Conservation (phyloP, 2,797 vertebrate genomes). For the Pantherophis alleghaniensis region DNA sequence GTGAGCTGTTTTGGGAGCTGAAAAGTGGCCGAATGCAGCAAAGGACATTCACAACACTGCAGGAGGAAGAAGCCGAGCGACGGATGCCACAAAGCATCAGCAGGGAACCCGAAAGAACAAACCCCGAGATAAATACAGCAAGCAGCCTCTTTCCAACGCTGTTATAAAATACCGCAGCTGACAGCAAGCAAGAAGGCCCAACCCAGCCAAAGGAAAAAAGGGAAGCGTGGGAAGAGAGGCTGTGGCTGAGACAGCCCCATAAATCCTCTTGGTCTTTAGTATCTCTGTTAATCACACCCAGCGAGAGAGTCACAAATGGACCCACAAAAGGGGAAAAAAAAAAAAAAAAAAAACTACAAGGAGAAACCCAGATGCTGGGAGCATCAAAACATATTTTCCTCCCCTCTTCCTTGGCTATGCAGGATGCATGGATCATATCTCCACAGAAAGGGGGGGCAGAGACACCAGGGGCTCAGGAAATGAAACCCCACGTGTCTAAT, state of each 20-base stretch:
- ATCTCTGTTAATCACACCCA: not conserved
- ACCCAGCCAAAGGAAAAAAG: not conserved
- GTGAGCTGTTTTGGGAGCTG: not conserved
- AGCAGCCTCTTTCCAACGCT: not conserved
- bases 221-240: not conserved
- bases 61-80: not conserved
- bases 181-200: not conserved
- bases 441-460: not conserved
- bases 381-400: not conserved
- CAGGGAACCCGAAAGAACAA: not conserved
- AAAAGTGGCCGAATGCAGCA: not conserved
- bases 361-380: not conserved
- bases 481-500: not conserved
- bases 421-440: not conserved
- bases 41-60: not conserved
- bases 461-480: not conserved
- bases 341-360: no score
- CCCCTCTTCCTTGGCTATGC: not conserved
- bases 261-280: not conserved
- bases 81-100: not conserved
- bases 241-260: not conserved
- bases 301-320: not conserved
- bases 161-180: not conserved
- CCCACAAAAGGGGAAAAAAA: not conserved
- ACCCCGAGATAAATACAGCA: not conserved